phyloP scores from a whole-genome alignment of 2,113 vertebrate genomes.

The Gallinago undulata region DNA sequence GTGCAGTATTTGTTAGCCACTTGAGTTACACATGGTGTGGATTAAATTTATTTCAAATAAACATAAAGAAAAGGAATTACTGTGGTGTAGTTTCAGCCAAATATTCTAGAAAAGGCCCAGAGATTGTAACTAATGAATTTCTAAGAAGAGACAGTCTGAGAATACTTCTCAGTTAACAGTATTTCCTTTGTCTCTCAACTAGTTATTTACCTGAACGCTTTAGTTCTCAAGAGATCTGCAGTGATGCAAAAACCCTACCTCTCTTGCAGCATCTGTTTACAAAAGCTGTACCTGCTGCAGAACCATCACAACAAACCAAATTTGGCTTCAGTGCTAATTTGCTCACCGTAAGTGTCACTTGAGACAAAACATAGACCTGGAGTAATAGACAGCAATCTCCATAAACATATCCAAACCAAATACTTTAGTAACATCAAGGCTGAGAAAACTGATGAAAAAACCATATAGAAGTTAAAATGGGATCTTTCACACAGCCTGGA shows the following conservation, averaged over 20 bases:
- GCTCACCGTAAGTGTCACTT: background rate
- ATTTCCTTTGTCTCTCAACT: constrained; percentile 34
- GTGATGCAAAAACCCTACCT: constrained; percentile 51
- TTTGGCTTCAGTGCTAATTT: constrained; percentile 10
- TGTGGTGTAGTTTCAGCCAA: background rate
- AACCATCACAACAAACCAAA: constrained; percentile 26
- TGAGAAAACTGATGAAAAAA: background rate
- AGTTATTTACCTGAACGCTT: constrained; percentile 21
- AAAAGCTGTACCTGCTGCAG: constrained; percentile 32
- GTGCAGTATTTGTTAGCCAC: background rate
- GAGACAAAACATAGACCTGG: constrained; percentile 27
- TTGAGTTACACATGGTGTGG: background rate
- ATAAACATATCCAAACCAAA: background rate
- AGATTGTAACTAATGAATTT: background rate
- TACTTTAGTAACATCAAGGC: background rate
- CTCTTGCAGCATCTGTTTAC: constrained; percentile 59
- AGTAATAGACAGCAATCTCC: background rate
- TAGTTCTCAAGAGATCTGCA: constrained; percentile 43
- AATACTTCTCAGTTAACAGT: background rate
- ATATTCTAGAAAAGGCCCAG: background rate
- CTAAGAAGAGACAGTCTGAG: background rate
- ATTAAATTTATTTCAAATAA: background rate
- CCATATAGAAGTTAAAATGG: background rate
- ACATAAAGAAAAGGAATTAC: background rate
- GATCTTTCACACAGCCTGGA: too few relatives aligned